phyloP scores from a whole-genome alignment of 2,113 vertebrate species.

The Takifugu bimaculatus region DNA sequence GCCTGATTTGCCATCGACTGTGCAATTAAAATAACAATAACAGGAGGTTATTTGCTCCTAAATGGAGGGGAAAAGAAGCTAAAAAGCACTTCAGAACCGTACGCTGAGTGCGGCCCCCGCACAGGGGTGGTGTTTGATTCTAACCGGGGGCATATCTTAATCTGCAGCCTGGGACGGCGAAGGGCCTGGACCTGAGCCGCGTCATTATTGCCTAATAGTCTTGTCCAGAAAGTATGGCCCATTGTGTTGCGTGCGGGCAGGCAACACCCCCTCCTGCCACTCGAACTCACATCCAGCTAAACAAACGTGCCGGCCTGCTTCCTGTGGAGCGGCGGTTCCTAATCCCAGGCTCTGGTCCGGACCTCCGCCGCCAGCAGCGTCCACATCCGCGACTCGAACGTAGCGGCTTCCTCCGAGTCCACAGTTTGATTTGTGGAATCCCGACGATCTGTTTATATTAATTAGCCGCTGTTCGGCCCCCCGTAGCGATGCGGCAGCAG shows the following conservation, averaged over 20 bases:
- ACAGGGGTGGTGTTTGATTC: conserved; percentile 63
- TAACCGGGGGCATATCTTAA: conserved; percentile 67
- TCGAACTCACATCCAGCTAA: conserved; percentile 78
- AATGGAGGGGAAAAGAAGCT: background rate
- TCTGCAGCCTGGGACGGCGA: conserved; percentile 60
- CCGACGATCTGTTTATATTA: conserved; percentile 74
- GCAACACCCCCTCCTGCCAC: conserved; percentile 72
- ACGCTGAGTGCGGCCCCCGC: conserved; percentile 34
- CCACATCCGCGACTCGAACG: conserved; percentile 70
- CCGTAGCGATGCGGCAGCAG: conserved; percentile 46
- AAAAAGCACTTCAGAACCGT: conserved; percentile 15
- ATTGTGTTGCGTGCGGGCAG: conserved; percentile 74
- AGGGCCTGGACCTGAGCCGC: conserved; percentile 68
- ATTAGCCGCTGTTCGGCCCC: conserved; percentile 34
- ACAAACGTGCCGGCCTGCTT: conserved; percentile 72
- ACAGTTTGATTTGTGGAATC: conserved; percentile 74
- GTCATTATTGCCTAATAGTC: conserved; percentile 77
- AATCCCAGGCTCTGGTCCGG: conserved; percentile 76
- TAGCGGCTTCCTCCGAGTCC: conserved; percentile 72
- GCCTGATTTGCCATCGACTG: background rate
- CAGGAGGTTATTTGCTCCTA: conserved; percentile 10
- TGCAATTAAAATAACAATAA: conserved; percentile 13
- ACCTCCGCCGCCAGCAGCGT: conserved; percentile 79
- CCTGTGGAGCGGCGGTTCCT: conserved; percentile 73
- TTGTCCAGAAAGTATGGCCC: conserved; percentile 74